Evolutionary conservation across 2,888 invertebrate genomes (phyloP).

Genomic region (Cancer borealis): DNA sequence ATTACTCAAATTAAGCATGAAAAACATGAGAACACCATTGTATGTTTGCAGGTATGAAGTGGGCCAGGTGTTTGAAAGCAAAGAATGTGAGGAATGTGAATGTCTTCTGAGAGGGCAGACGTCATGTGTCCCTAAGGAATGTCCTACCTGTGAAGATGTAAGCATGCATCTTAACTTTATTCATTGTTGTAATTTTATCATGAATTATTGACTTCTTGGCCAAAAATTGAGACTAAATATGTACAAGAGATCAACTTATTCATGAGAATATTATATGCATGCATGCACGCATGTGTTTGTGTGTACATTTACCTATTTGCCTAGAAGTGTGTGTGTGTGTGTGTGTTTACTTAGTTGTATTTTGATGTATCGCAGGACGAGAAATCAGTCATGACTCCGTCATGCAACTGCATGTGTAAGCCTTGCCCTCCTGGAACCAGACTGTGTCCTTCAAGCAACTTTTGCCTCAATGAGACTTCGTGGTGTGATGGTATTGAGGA

Average conservation of each 20-base stretch:
- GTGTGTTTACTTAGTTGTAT: background rate
- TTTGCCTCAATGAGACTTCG: conserved; percentile 85
- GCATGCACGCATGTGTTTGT: too few species aligned
- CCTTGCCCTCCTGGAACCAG: conserved; percentile 85
- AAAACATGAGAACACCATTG: background rate
- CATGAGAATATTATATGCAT: too few species aligned
- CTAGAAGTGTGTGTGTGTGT: too few species aligned
- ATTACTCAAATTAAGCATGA: background rate
- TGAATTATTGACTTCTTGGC: background rate
- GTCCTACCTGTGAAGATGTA: conserved; percentile 84
- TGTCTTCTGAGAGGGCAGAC: conserved; percentile 88
- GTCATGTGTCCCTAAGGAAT: conserved; percentile 85
- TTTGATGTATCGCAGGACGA: conserved; percentile 81
- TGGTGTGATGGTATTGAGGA: conserved; percentile 92
- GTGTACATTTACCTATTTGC: too few species aligned
- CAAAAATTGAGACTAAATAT: too few species aligned
- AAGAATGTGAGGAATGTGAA: conserved; percentile 88
- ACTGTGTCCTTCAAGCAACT: conserved; percentile 87
- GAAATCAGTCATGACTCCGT: conserved; percentile 83
- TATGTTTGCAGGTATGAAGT: conserved; percentile 84
- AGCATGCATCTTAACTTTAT: background rate
- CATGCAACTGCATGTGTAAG: conserved; percentile 88
- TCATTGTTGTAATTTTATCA: background rate
- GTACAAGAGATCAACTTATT: too few species aligned
- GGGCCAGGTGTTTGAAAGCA: conserved; percentile 86